phyloP scores from a whole-genome alignment of 2,113 vertebrate genomes.

The Danionella cerebrum region DNA sequence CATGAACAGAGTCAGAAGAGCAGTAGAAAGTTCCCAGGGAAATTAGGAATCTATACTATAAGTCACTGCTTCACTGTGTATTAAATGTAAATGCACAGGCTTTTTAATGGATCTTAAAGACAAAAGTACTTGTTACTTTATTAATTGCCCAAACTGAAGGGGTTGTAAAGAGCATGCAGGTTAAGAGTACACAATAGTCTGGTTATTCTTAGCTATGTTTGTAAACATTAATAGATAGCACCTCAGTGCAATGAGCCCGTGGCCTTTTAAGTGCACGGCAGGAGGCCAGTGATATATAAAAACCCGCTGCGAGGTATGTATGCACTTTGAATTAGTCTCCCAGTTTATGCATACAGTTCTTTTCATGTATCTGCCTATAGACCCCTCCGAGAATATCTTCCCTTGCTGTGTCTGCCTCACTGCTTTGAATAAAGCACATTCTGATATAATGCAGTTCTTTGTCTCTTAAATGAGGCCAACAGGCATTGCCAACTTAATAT shows the following conservation, averaged over 20 bases:
- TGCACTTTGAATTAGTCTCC: conserved; percentile 21
- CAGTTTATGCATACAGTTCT: conserved; percentile 12
- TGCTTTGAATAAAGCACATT: conserved; percentile 41
- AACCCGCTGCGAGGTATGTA: conserved; percentile 14
- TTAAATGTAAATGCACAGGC: too few species aligned
- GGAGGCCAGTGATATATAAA: background rate
- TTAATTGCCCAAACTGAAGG: background rate
- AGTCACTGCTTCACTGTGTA: too few species aligned
- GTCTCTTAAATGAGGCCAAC: conserved; percentile 59
- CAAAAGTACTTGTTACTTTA: background rate
- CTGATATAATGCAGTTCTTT: conserved; percentile 53
- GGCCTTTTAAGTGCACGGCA: conserved; percentile 13
- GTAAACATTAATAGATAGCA: background rate
- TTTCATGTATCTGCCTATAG: conserved; percentile 13
- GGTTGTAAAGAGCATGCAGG: background rate
- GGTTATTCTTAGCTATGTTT: background rate
- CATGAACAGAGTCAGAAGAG: too few species aligned
- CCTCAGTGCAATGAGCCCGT: background rate
- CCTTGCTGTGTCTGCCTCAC: conserved; percentile 10
- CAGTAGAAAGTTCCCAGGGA: too few species aligned
- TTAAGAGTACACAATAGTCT: background rate
- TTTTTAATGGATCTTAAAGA: too few species aligned
- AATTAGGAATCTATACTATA: too few species aligned
- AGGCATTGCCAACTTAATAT: conserved; percentile 52
- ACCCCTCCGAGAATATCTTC: conserved; percentile 23